A percentile compares a stretch with the other conserved stretches of the same genome.
Evolutionary conservation across 2,888 invertebrate genomes (phyloP).

Genomic region (Tenthredo amoena): DNA sequence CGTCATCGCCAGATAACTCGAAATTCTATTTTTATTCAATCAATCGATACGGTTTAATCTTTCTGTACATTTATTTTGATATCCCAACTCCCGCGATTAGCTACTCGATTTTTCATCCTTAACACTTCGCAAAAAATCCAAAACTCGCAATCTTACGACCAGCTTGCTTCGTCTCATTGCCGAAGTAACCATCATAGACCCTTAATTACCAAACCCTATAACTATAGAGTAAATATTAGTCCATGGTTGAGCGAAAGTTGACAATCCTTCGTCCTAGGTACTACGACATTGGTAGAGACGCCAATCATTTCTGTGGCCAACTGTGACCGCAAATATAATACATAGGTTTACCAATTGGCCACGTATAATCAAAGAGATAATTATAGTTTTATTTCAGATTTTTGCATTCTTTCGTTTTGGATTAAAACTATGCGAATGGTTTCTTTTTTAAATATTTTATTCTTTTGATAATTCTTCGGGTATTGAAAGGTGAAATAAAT

Average conservation of each 20-base stretch:
- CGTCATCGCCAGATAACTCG: constrained; percentile 12
- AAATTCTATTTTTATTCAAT: background rate
- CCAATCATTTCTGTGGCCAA: background rate
- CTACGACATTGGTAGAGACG: background rate
- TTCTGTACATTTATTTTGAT: background rate
- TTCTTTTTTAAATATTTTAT: background rate
- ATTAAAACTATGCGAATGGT: background rate
- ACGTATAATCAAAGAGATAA: background rate
- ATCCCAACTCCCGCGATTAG: background rate
- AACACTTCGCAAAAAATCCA: background rate
- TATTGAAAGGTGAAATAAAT: background rate
- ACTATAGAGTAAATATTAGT: background rate
- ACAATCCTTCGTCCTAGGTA: background rate
- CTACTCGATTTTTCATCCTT: background rate
- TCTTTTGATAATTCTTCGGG: background rate
- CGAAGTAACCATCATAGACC: background rate
- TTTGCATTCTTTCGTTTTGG: background rate
- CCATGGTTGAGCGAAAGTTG: background rate
- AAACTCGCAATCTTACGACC: background rate
- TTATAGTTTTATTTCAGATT: background rate
- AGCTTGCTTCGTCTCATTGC: background rate
- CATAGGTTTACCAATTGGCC: background rate
- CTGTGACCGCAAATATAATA: constrained; percentile 12
- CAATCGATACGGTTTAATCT: background rate
- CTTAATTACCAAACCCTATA: background rate